A percentile compares a stretch with the other conserved stretches of the same genome.
phyloP scores from a whole-genome alignment of 1,140 invertebrate species.

The Anagrus nilaparvatae region DNA sequence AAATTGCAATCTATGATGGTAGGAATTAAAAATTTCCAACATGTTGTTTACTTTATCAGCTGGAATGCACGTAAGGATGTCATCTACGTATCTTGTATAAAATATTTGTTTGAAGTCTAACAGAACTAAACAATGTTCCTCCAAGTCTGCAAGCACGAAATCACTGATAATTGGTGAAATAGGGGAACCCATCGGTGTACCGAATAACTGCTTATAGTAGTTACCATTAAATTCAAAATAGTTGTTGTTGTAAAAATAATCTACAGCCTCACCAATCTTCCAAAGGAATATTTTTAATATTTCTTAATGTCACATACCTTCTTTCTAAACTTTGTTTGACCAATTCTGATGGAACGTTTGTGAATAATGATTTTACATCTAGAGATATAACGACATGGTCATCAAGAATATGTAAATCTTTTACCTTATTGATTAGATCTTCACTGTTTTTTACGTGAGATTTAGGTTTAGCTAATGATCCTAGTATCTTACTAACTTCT shows the following conservation, averaged over 20 bases:
- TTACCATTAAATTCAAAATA: conserved; percentile 12
- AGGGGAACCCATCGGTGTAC: conserved; percentile 14
- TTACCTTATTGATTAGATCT: too few species aligned
- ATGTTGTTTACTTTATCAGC: background rate
- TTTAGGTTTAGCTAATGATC: too few species aligned
- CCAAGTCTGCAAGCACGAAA: conserved; percentile 15
- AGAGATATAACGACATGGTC: too few species aligned
- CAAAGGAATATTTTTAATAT: too few species aligned
- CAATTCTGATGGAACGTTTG: too few species aligned
- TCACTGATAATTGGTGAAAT: conserved; percentile 13
- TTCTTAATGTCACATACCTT: too few species aligned
- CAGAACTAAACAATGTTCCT: conserved; percentile 11
- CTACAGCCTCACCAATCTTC: too few species aligned
- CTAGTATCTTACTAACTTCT: too few species aligned
- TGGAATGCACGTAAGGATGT: conserved; percentile 4
- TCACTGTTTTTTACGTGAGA: too few species aligned
- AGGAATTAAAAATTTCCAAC: conserved; percentile 8
- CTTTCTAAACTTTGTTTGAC: too few species aligned
- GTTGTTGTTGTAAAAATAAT: background rate
- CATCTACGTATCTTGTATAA: conserved; percentile 15
- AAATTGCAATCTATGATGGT: conserved; percentile 6
- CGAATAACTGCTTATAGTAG: conserved; percentile 13
- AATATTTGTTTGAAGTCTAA: background rate
- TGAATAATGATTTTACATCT: too few species aligned
- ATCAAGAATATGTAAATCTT: too few species aligned